These are phyloP conservation scores for Lissonota sp. DNA, from an alignment of 2,888 invertebrate genomes.

Conservation along the genomic window DNA sequence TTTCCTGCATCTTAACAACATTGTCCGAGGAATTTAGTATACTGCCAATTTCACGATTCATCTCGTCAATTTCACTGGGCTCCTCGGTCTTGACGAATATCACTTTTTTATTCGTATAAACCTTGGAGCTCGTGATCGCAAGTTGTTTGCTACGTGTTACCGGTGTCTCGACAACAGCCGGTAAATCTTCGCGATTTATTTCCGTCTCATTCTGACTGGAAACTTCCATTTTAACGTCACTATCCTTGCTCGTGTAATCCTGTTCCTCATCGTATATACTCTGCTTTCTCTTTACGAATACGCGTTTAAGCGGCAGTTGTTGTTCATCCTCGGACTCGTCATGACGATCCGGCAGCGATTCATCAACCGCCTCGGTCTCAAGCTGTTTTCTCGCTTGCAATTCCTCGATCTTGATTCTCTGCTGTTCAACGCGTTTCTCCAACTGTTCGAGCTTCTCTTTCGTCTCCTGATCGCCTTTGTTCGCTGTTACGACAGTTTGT, in stretches of 20 bases:
- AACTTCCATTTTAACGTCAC: conserved; percentile 58
- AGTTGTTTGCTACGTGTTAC: conserved; percentile 56
- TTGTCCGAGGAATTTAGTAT: conserved; percentile 80
- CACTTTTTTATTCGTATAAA: conserved; percentile 80
- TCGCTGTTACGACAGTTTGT: conserved; percentile 48
- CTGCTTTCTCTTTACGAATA: conserved; percentile 86
- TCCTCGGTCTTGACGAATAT: conserved; percentile 76
- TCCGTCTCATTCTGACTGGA: conserved; percentile 39
- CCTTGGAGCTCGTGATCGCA: conserved; percentile 73
- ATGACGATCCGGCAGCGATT: conserved; percentile 81
- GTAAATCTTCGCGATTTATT: neutral
- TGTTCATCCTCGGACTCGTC: conserved; percentile 82
- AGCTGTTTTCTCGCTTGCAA: conserved; percentile 80
- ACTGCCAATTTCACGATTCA: conserved; percentile 80
- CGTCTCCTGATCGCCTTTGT: conserved; percentile 79
- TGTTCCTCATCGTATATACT: conserved; percentile 82
- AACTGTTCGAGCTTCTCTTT: conserved; percentile 81
- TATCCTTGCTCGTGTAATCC: conserved; percentile 73
- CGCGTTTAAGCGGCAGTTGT: conserved; percentile 86
- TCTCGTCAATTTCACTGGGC: conserved; percentile 77
- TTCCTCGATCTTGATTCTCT: conserved; percentile 80
- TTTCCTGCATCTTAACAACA: conserved; percentile 81
- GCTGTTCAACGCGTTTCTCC: conserved; percentile 80
- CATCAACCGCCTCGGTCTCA: conserved; percentile 79
- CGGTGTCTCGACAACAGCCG: neutral